A percentile compares a stretch with the other conserved stretches of the same genome.
phyloP scores from a whole-genome alignment of 1,140 invertebrate genomes.

The Orius laevigatus region DNA sequence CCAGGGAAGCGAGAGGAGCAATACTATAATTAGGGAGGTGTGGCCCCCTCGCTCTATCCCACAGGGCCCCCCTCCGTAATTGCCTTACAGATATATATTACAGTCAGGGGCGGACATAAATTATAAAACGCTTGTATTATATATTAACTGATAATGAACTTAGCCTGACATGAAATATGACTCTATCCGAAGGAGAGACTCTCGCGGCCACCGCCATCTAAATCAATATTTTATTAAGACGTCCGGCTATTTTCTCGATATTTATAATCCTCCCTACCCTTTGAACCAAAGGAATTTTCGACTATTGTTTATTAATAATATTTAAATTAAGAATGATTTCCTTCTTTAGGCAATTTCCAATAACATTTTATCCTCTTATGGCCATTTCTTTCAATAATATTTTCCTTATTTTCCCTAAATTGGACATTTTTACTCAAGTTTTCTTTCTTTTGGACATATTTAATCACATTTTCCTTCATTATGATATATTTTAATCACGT shows the following conservation, averaged over 20 bases:
- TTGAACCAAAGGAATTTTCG: no score
- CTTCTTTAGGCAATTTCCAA: no score
- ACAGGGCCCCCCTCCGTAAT: conserved; percentile 1
- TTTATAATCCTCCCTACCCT: background rate
- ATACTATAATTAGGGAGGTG: conserved; percentile 10
- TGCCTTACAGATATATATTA: conserved; percentile 12
- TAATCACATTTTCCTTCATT: no score
- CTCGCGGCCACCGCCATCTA: conserved; percentile 10
- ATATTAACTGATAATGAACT: conserved; percentile 12
- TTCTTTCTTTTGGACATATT: no score
- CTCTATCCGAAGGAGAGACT: conserved; percentile 5
- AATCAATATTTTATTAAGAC: conserved; percentile 13
- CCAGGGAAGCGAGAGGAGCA: background rate
- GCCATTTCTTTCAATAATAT: no score
- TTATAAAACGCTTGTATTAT: conserved; percentile 10
- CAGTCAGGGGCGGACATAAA: conserved; percentile 10
- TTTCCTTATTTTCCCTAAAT: no score
- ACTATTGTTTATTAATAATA: no score
- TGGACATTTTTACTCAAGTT: no score
- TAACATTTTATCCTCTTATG: no score
- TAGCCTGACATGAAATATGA: conserved; percentile 6
- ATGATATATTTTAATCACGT: no score
- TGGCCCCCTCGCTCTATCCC: background rate
- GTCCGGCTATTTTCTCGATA: conserved; percentile 9
- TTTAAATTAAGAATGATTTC: no score